Conservation (phyloP, 2,888 invertebrate genomes). For the Abscondita cerata region DNA sequence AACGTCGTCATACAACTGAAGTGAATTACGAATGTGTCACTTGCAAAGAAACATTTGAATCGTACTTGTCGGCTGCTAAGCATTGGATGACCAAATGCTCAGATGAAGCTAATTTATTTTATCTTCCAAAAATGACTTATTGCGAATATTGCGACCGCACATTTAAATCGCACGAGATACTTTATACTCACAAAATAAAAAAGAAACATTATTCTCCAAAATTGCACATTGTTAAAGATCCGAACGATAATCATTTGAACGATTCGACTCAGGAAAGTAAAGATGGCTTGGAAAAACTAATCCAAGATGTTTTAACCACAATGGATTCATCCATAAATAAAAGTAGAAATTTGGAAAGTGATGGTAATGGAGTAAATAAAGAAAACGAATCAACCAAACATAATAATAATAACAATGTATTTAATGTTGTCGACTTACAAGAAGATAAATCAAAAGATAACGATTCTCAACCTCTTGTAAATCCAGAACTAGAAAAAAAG, state of each 20-base stretch:
- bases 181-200: slow-evolving; percentile 66
- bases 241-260: background rate
- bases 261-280: slow-evolving; percentile 45
- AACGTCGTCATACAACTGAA: slow-evolving; percentile 57
- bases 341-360: background rate
- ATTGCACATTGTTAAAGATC: slow-evolving; percentile 41
- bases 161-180: slow-evolving; percentile 60
- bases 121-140: slow-evolving; percentile 57
- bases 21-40: slow-evolving; percentile 60
- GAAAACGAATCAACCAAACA: slow-evolving; percentile 14
- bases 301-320: slow-evolving; percentile 54
- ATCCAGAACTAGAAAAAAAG: slow-evolving; percentile 44
- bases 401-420: background rate
- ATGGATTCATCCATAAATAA: slow-evolving; percentile 47
- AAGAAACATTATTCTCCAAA: slow-evolving; percentile 60
- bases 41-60: slow-evolving; percentile 58
- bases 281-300: slow-evolving; percentile 52
- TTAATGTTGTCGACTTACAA: background rate
- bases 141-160: slow-evolving; percentile 61
- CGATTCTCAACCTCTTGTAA: slow-evolving; percentile 23
- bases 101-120: slow-evolving; percentile 59
- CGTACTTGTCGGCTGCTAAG: slow-evolving; percentile 62
- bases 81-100: slow-evolving; percentile 63
- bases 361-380: slow-evolving; percentile 14
- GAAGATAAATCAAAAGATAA: slow-evolving; percentile 6